Evolutionary conservation across 2,797 vertebrate species (phyloP), one percentile per base, ranked within the genome.

Genomic region (Paguma larvata): DNA sequence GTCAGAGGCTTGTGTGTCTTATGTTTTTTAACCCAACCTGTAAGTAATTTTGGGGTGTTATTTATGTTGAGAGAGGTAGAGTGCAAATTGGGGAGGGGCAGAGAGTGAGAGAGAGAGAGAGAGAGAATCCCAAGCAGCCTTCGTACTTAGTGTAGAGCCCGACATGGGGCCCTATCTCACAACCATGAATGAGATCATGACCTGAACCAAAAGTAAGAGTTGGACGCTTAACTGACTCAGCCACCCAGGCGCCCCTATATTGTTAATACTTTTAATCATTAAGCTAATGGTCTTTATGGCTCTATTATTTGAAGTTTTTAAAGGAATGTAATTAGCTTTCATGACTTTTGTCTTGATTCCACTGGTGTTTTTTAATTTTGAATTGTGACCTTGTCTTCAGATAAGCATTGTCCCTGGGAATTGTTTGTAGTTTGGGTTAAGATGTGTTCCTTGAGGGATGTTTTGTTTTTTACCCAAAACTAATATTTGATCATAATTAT

Each of bases 261-360:
- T 68, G 78, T 78, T 78, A 56, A n/a, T 86, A 56, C 25, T 32
- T 56, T 21, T 18, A 38, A 10, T 90, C 34, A 46, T 68, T 68
- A 90, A 59, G 16, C 62, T 89, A 85, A 23, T 94, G 27, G 63
- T 77, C 48, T 68, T 21, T 88, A 14, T 94, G 48, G 80, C 87
- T 86, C 16, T 80, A 7, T 73, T 91, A 80, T 63, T 70, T 86
- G 67, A 87, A 65, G 44, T 86, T 91, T 38, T 87, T 56, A 63
- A 72, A 34, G 23, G 25, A 34, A 73, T 65, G 6, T 72, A 38
- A 91, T 79, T 70, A 73, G 6, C 46, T 65, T 25, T 46, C 56
- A 46, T 67, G 78, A 73, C 21, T 73, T 44, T 48, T 80, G 65
- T 75, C 34, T 86, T 46, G 56, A 65, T 91, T 87, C 30, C 16